Percentiles rank a stretch among this genome's conserved stretches.
phyloP scores from a whole-genome alignment of 23 tunicate species.

The Aplidium turbinatum region DNA sequence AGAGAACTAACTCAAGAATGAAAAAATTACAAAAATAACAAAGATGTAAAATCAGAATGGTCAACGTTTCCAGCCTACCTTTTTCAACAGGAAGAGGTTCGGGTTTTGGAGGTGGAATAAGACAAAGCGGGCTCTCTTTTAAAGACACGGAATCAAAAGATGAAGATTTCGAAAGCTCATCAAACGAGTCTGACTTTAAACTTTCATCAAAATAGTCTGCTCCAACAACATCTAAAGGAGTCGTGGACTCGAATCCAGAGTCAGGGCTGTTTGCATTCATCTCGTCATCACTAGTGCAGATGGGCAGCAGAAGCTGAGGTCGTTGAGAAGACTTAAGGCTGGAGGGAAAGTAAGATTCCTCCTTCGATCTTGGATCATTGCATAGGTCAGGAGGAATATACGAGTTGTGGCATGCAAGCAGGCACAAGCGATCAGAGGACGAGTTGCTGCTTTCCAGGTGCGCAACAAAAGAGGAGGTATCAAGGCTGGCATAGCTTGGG shows the following conservation, averaged over 20 bases:
- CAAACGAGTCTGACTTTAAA: neutral
- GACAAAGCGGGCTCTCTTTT: slow-evolving; percentile 26
- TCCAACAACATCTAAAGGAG: slow-evolving; percentile 31
- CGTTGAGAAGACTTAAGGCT: too few species aligned
- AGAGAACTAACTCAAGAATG: too few species aligned
- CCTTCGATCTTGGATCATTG: too few species aligned
- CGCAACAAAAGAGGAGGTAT: too few species aligned
- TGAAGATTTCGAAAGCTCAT: slow-evolving; percentile 19
- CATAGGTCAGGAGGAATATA: too few species aligned
- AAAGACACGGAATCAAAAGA: slow-evolving; percentile 12
- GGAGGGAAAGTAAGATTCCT: too few species aligned
- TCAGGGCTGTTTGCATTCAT: slow-evolving; percentile 83
- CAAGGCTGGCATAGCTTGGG: too few species aligned
- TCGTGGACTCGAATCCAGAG: slow-evolving; percentile 75
- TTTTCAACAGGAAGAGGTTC: slow-evolving; percentile 7
- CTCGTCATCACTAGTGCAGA: slow-evolving; percentile 41
- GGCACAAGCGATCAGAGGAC: too few species aligned
- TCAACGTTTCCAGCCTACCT: slow-evolving; percentile 32
- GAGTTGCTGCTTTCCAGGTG: too few species aligned
- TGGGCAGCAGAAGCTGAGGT: slow-evolving; percentile 2
- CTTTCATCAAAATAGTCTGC: slow-evolving; percentile 31
- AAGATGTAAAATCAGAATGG: too few species aligned
- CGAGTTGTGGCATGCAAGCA: too few species aligned
- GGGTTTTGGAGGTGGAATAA: slow-evolving; percentile 58
- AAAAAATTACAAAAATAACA: too few species aligned